phyloP scores from a whole-genome alignment of 2,888 invertebrate species.

The Apamea epomidion region DNA sequence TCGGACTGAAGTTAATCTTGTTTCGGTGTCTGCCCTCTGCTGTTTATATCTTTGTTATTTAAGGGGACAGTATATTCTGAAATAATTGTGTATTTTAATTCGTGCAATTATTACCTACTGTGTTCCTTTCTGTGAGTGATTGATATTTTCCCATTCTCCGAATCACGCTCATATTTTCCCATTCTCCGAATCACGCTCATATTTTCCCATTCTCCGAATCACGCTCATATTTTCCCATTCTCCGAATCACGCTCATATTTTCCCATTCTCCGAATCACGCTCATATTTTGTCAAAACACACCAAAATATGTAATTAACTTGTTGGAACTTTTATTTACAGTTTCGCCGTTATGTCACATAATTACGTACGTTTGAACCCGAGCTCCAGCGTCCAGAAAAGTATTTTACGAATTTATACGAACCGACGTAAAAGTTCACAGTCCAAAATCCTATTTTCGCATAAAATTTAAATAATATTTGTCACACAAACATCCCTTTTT shows the following conservation, averaged over 20 bases:
- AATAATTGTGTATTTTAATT: neutral
- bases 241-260: neutral
- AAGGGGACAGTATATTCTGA: constrained; percentile 4
- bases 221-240: neutral
- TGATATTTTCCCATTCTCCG: neutral
- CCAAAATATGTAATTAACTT: constrained; percentile 49
- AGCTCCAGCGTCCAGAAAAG: constrained; percentile 37
- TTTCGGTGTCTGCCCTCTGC: constrained; percentile 15
- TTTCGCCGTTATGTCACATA: constrained; percentile 40
- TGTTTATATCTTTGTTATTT: constrained; percentile 20
- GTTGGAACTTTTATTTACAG: constrained; percentile 56
- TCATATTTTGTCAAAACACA: constrained; percentile 25
- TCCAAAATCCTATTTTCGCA: constrained; percentile 57
- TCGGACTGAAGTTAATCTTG: constrained; percentile 30
- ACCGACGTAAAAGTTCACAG: constrained; percentile 60
- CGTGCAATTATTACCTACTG: no score
- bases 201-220: constrained; percentile 10
- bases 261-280: neutral
- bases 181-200: neutral
- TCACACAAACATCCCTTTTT: constrained; percentile 56
- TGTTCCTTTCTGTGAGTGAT: no score
- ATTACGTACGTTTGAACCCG: constrained; percentile 50
- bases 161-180: constrained; percentile 15
- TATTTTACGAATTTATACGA: constrained; percentile 55
- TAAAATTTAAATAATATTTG: constrained; percentile 67